Percentiles rank a stretch among this genome's conserved stretches.
Evolutionary conservation across 2,888 invertebrate genomes (phyloP).

Genomic region (Volucella inanis): DNA sequence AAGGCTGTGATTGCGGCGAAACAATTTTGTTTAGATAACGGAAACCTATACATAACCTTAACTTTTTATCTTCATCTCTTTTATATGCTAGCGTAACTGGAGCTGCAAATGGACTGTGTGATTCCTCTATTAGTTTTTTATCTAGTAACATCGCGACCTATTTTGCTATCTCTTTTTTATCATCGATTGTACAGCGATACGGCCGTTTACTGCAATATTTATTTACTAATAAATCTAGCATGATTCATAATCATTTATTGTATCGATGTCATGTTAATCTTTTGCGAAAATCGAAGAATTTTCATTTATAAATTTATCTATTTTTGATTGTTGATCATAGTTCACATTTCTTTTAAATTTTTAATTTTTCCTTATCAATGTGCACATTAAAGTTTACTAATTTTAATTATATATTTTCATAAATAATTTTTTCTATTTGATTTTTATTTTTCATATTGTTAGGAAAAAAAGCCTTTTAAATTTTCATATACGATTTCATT

Average conservation of each 20-base stretch:
- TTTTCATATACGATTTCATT: conserved; percentile 17
- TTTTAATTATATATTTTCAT: too few species aligned
- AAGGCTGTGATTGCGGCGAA: conserved; percentile 72
- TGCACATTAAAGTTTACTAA: conserved; percentile 68
- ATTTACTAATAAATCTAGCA: too few species aligned
- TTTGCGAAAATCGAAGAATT: conserved; percentile 75
- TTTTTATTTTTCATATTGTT: too few species aligned
- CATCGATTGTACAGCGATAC: too few species aligned
- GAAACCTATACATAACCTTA: conserved; percentile 69
- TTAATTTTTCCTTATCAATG: conserved; percentile 40
- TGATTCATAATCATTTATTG: conserved; percentile 75
- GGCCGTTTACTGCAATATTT: too few species aligned
- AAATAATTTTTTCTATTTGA: too few species aligned
- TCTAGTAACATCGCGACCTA: conserved; percentile 66
- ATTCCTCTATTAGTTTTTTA: conserved; percentile 70
- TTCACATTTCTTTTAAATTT: conserved; percentile 32
- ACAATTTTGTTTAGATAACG: conserved; percentile 71
- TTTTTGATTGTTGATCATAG: conserved; percentile 55
- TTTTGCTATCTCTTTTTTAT: conserved; percentile 69
- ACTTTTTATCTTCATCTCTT: conserved; percentile 70
- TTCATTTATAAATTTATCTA: conserved; percentile 72
- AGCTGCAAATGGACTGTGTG: conserved; percentile 72
- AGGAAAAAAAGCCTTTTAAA: too few species aligned
- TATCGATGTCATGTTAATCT: conserved; percentile 76
- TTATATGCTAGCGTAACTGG: conserved; percentile 75